Evolutionary conservation across 2,113 vertebrate genomes (phyloP), one percentile per base, ranked within the genome.

Genomic region (Thalassarche chlororhynchos): DNA sequence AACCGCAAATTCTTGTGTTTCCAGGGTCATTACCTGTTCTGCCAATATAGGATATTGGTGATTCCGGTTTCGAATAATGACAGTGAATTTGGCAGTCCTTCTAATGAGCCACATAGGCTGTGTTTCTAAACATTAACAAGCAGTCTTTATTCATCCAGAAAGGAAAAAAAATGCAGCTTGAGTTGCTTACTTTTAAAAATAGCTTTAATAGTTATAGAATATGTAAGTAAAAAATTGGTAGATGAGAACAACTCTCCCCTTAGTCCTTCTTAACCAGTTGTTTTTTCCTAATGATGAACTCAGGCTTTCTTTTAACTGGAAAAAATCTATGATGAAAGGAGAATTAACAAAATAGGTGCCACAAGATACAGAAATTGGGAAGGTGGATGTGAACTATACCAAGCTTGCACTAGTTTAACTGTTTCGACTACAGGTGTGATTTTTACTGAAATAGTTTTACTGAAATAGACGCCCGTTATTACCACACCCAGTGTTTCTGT

Each of bases 381-480:
- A 82, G 40, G 31, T 79, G 40, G 16, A 52, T 79, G 44, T 65
- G 80, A 84, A 54, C 38, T 64, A 0, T 52, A 26, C 12, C 29
- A 60, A 68, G 34, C 28, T 54, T 70, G 25, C 54, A 51, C 17
- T 46, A 61, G 25, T 93, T 97, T 96, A 97, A 97, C 89, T 94
- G 74, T 96, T 96, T 97, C 69, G 0, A 54, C 36, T 89, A 72
- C 87, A 93, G 94, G 93, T 96, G 81, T 76, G 89, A 96, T 92
- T 94, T 91, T 79, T 89, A 72, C 96, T 93, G 87, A 95, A 97
- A 95, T 91, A 95, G 95, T 92, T 93, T 19, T 89, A 82, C 95
- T 95, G 96, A 96, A 96, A 97, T 96, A 97, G 97, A 96, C 4
- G 74, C 84, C 96, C 96, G 93, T 97, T 97, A 97, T 96, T 96